Percentiles rank a stretch among this genome's conserved stretches.
Evolutionary conservation across 2,113 vertebrate genomes (phyloP).

Genomic region (Anhinga rufa): DNA sequence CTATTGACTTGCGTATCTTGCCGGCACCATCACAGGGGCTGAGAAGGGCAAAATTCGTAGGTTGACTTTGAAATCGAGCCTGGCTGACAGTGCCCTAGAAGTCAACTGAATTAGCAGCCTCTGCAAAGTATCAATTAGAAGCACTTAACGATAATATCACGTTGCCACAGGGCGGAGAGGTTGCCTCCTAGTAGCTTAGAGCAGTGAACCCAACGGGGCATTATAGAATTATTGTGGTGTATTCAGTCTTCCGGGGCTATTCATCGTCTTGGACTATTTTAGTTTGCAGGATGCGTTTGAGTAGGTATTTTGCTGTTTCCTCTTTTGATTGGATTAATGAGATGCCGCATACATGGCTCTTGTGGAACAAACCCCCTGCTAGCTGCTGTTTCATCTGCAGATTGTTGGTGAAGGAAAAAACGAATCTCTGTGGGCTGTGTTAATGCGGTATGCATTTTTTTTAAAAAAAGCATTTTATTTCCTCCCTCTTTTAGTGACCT

Average conservation of each 20-base stretch:
- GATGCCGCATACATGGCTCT: accelerated
- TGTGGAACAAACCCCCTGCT: background rate
- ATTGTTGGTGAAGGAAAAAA: background rate
- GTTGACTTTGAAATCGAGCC: background rate
- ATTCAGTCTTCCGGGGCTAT: background rate
- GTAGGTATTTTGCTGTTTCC: background rate
- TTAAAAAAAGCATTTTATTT: background rate
- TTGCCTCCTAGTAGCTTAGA: background rate
- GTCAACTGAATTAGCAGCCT: background rate
- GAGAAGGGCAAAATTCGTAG: background rate
- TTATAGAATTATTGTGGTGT: background rate
- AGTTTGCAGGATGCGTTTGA: background rate
- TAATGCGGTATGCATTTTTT: no score
- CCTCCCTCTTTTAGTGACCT: no score
- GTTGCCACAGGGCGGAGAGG: background rate
- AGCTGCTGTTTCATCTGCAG: background rate
- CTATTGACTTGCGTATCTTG: background rate
- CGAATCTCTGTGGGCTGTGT: no score
- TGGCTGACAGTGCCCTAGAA: background rate
- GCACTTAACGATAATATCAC: background rate
- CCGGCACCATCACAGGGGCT: background rate
- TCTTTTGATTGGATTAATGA: background rate
- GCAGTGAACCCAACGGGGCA: background rate
- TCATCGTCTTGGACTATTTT: background rate
- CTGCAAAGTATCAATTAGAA: background rate